Conservation (phyloP, 2,113 vertebrate species). For the Amphilophus citrinellus region DNA sequence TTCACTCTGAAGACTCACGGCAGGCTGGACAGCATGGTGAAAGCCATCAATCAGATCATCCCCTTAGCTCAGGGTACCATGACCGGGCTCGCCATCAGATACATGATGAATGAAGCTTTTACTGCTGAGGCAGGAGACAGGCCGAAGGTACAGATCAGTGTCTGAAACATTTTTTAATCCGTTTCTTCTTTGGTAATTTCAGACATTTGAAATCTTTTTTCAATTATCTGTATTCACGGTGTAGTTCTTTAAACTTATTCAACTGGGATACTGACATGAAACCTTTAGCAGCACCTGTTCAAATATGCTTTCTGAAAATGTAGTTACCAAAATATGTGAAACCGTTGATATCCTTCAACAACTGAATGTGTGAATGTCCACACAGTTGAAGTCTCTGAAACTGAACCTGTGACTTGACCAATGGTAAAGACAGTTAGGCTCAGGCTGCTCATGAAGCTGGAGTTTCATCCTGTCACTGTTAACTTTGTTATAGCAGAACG, state of each 20-base stretch:
- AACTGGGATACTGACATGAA: too few species aligned
- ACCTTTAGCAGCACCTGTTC: too few species aligned
- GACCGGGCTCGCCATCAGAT: constrained; percentile 96
- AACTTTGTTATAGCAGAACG: neutral
- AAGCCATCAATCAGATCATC: constrained; percentile 89
- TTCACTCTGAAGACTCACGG: constrained; percentile 90
- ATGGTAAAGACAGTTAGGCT: too few species aligned
- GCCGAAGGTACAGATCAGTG: constrained; percentile 62
- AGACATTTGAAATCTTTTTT: neutral
- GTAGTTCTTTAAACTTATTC: too few species aligned
- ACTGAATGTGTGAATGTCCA: neutral
- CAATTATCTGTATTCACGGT: neutral
- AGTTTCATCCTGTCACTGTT: too few species aligned
- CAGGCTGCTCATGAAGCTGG: too few species aligned
- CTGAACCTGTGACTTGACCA: neutral
- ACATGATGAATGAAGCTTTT: constrained; percentile 92
- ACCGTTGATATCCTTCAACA: neutral
- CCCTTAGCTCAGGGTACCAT: constrained; percentile 97
- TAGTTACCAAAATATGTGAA: neutral
- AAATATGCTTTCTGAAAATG: too few species aligned
- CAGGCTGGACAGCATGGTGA: constrained; percentile 85
- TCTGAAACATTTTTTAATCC: neutral
- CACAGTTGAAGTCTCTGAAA: neutral
- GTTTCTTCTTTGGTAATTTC: neutral
- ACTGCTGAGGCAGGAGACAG: constrained; percentile 87